phyloP scores from a whole-genome alignment of 2,113 vertebrate species.

The Collichthys lucidus region DNA sequence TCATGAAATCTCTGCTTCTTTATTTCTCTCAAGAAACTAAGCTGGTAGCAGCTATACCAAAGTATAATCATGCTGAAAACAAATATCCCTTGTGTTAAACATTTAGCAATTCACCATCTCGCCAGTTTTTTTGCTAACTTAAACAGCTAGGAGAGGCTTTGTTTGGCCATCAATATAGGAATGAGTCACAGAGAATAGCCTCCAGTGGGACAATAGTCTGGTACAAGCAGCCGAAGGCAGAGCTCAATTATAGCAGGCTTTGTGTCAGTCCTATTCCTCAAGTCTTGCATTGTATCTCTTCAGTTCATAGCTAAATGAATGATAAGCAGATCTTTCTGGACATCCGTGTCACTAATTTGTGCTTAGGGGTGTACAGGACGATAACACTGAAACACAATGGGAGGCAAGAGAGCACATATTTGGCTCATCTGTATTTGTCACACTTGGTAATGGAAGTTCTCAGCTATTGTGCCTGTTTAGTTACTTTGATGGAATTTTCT shows the following conservation, averaged over 20 bases:
- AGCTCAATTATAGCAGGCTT: conserved; percentile 57
- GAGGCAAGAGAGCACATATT: conserved; percentile 22
- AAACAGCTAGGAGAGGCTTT: conserved; percentile 29
- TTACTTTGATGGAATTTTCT: conserved; percentile 44
- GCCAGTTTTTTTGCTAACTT: conserved; percentile 17
- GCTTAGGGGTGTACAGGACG: conserved; percentile 41
- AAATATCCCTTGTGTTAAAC: conserved; percentile 29
- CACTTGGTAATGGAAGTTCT: conserved; percentile 41
- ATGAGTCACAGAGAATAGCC: conserved; percentile 50
- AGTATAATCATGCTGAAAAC: conserved; percentile 7
- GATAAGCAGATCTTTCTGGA: conserved; percentile 50
- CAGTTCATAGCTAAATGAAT: conserved; percentile 29
- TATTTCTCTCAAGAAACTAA: not conserved
- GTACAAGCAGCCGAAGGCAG: conserved; percentile 31
- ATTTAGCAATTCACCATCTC: conserved; percentile 26
- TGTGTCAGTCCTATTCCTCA: conserved; percentile 43
- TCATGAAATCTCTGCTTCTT: conserved; percentile 10
- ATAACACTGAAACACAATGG: conserved; percentile 65
- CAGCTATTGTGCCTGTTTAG: conserved; percentile 38
- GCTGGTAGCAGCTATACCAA: not conserved
- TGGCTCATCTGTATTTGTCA: conserved; percentile 49
- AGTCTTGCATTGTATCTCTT: conserved; percentile 50
- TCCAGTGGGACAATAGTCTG: conserved; percentile 55
- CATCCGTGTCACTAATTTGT: conserved; percentile 53
- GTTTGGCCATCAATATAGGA: conserved; percentile 45